Base-by-base conservation (phyloP, 2,888 invertebrate genomes). In the Acanthosepion lycidas region DNA sequence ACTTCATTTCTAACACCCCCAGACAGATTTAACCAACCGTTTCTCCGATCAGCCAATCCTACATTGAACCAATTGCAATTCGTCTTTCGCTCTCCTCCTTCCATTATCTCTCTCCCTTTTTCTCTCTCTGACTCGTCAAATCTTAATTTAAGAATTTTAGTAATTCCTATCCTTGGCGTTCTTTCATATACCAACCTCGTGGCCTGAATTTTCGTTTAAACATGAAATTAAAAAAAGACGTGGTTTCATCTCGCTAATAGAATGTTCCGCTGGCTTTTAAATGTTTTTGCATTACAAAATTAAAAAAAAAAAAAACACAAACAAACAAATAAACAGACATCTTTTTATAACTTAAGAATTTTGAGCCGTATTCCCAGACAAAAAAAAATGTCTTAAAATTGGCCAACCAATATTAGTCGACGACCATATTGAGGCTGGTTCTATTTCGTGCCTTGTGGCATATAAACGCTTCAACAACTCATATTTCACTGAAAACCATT, bases 91-190 rank as follows among this genome's bases (percentile, higher is more conserved):
- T 20, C 59, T 59, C 59, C 23, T 20, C 23, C 3, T 59, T 23
- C 23, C 20, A 23, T 23, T 23, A 20, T 59, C 59, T 59, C 20
- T 59, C 59, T 59, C 20, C 23, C 59, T 59, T 23, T 59, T 23
- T 23, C 23, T 23, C 6, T 3, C 59, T 23, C 23, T 23, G 20
- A 6, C 59, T 20, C 23, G 59, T 23, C 9, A 33, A n/a, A 78
- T 78, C n/a, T 78, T n/a, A 78, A 78, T 78, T n/a, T 78, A 78
- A 78, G 78, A 78, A 78, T 78, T 33, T 78, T 78, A 78, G 78
- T 78, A 78, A 78, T 78, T 78, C 78, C 18, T 78, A 33, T 78
- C 33, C n/a, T 78, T 78, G 78, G 78, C 78, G n/a, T 78, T n/a
- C n/a, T n/a, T n/a, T 78, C 78, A 78, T n/a, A n/a, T 78, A 33